Conservation (phyloP, 2,888 invertebrate genomes). For the Hemicrepidius hirtus region DNA sequence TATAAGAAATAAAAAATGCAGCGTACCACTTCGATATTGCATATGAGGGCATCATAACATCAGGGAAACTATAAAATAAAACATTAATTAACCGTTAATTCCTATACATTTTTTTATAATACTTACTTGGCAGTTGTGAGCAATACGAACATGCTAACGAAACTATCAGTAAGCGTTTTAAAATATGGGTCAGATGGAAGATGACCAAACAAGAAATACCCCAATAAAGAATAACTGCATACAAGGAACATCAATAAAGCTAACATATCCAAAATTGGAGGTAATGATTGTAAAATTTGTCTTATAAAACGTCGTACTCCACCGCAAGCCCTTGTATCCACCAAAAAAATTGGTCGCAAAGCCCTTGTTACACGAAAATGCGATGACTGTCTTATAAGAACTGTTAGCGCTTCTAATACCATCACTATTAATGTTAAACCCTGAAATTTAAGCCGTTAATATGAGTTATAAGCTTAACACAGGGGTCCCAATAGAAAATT, state of each 20-base stretch:
- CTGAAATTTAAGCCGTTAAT: constrained; percentile 72
- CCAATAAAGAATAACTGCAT: constrained; percentile 86
- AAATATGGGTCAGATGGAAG: constrained; percentile 86
- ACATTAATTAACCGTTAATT: neutral
- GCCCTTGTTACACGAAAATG: constrained; percentile 93
- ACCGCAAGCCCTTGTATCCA: constrained; percentile 89
- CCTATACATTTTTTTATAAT: too few relatives aligned
- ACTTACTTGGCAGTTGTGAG: constrained; percentile 94
- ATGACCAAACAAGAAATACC: constrained; percentile 87
- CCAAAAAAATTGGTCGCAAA: constrained; percentile 89
- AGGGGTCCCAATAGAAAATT: too few relatives aligned
- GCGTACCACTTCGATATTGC: constrained; percentile 87
- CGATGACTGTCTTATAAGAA: constrained; percentile 86
- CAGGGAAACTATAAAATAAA: constrained; percentile 83
- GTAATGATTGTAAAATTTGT: constrained; percentile 89
- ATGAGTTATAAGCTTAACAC: neutral
- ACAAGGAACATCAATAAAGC: constrained; percentile 89
- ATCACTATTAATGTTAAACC: constrained; percentile 85
- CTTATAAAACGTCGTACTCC: constrained; percentile 84
- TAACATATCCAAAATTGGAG: constrained; percentile 92
- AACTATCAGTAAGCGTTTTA: constrained; percentile 85
- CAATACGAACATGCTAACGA: constrained; percentile 91
- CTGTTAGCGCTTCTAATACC: constrained; percentile 87
- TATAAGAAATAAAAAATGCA: constrained; percentile 90
- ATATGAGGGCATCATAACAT: constrained; percentile 95